Conservation (phyloP, 2,888 invertebrate genomes). For the Labia minor region DNA sequence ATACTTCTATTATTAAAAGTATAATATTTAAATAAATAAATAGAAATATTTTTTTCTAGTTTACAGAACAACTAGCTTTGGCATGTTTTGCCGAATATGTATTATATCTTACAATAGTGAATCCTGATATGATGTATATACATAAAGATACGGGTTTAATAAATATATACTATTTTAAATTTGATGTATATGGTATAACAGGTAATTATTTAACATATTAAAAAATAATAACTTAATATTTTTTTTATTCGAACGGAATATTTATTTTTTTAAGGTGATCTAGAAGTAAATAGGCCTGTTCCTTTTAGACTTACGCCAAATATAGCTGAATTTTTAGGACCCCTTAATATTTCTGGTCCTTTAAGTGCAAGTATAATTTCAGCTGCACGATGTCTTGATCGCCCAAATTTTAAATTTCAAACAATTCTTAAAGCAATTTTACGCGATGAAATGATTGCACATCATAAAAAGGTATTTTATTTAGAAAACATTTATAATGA, state of each 20-base stretch:
- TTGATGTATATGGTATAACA: slow-evolving; percentile 42
- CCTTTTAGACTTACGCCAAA: slow-evolving; percentile 47
- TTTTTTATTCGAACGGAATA: slow-evolving; percentile 15
- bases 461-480: slow-evolving; percentile 39
- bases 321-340: slow-evolving; percentile 42
- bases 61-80: slow-evolving; percentile 37
- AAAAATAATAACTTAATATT: slow-evolving; percentile 19
- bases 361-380: slow-evolving; percentile 45
- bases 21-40: no score
- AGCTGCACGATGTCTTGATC: slow-evolving; percentile 41
- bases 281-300: slow-evolving; percentile 43
- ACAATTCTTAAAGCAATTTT: slow-evolving; percentile 41
- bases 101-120: slow-evolving; percentile 42
- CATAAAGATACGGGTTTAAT: slow-evolving; percentile 46
- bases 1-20: no score
- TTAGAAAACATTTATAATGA: not conserved
- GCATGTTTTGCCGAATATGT: slow-evolving; percentile 43
- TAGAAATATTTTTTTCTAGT: slow-evolving; percentile 30
- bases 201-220: slow-evolving; percentile 32
- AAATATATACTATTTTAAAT: slow-evolving; percentile 43
- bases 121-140: slow-evolving; percentile 46
- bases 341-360: slow-evolving; percentile 38
- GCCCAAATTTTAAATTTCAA: slow-evolving; percentile 42
- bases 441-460: slow-evolving; percentile 42
- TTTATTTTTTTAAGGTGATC: slow-evolving; percentile 31